Conservation (phyloP, 2,888 invertebrate species). For the Drosophila atroscutellata region DNA sequence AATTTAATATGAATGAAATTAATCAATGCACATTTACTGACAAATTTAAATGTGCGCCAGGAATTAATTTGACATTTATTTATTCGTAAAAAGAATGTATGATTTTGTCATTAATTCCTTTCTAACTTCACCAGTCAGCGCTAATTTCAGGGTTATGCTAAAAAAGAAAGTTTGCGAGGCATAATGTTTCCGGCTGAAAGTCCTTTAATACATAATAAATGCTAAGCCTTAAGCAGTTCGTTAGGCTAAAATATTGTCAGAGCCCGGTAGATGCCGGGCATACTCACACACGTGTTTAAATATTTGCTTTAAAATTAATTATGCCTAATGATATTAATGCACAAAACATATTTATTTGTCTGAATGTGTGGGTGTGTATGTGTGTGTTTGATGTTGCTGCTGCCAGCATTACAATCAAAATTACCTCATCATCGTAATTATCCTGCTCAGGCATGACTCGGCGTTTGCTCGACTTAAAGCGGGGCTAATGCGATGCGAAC, state of each 20-base stretch:
- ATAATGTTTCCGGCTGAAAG: conserved; percentile 17
- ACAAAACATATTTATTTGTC: conserved; percentile 50
- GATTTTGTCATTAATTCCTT: neutral
- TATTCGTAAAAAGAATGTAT: neutral
- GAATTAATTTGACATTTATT: neutral
- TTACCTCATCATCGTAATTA: conserved; percentile 85
- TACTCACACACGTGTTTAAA: conserved; percentile 39
- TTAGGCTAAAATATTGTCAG: conserved; percentile 5
- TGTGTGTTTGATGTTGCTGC: conserved; percentile 10
- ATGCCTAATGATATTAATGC: conserved; percentile 65
- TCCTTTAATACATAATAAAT: conserved; percentile 33
- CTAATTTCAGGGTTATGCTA: neutral
- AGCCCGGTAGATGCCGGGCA: neutral
- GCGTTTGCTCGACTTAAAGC: conserved; percentile 65
- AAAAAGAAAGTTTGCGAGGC: conserved; percentile 1
- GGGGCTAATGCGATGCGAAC: conserved; percentile 47
- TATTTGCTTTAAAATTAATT: conserved; percentile 67
- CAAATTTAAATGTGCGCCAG: neutral
- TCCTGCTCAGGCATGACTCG: conserved; percentile 85
- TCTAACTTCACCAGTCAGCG: neutral
- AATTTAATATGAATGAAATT: too few species aligned
- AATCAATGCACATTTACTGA: too few species aligned
- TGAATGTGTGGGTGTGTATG: neutral
- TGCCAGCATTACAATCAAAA: conserved; percentile 55
- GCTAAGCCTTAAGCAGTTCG: conserved; percentile 8